Base-by-base conservation (phyloP, 2,888 invertebrate species). In the Drosophila incognita region DNA sequence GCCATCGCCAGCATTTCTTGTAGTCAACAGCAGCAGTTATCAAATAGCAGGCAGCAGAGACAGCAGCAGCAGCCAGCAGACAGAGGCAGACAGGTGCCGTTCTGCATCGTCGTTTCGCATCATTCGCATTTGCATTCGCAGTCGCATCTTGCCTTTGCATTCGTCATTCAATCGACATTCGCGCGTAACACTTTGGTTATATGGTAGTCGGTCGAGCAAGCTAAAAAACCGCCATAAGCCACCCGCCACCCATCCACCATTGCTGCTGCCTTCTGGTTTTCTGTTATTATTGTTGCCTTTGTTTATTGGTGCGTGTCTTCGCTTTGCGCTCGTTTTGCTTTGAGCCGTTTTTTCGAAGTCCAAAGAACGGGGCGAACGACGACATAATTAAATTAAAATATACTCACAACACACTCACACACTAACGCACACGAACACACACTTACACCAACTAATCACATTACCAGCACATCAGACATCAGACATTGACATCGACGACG, bases 361-460 rank as follows among this genome's bases (percentile, higher is more conserved):
- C 66, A 59, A 61, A 40, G 69, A 64, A 58, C 54, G 53, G 36
- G 61, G n/a, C 73, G 35, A 31, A 65, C 82, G 66, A 70, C 71
- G 71, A 89, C 84, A 89, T 85, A 89, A 85, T 85, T 85, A 83
- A 85, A 85, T 85, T 85, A 85, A 85, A 85, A 85, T 85, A 83
- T 89, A 75, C 89, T 79, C 76, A 79, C 70, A 72, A 76, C 56
- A 64, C 66, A 71, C 66, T 52, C 67, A 57, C 48, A 60, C 46
- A 57, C 59, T 59, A 62, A 51, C 31, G 36, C 31, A 48, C 31
- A 51, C 31, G 49, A 60, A 61, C 54, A 52, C 29, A 57, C n/a
- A 64, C 46, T 4, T 31, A 38, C 13, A 58, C 58, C 70, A 88
- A 83, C 84, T 85, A 85, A 85, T 85, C 89, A 82, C 89, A 85